Evolutionary conservation across 1,140 invertebrate genomes (phyloP).

Genomic region (Drosophila murphyi): DNA sequence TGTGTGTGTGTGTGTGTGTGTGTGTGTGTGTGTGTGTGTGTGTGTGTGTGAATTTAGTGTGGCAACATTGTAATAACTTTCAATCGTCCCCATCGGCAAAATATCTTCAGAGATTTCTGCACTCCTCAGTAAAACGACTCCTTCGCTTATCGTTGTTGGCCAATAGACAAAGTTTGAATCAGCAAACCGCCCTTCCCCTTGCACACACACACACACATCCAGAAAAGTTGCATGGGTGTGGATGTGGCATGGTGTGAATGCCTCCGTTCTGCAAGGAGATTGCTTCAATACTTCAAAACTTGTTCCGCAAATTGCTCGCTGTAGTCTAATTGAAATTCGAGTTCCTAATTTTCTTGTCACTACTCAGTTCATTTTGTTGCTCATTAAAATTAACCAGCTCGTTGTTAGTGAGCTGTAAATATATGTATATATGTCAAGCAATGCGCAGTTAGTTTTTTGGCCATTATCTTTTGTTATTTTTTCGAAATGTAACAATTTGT

Average conservation of each 20-base stretch:
- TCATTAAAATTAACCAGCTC: no score
- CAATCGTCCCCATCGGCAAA: conserved; percentile 2
- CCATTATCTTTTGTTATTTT: no score
- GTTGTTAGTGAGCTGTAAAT: no score
- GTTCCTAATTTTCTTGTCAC: not conserved
- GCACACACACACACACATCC: no score
- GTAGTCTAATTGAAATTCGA: conserved; percentile 1
- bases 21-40: conserved; percentile 2
- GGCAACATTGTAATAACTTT: conserved; percentile 31
- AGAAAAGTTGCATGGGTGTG: not conserved
- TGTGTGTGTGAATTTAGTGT: conserved; percentile 1
- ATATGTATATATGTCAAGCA: no score
- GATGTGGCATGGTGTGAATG: not conserved
- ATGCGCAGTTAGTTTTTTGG: no score
- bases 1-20: conserved; percentile 10
- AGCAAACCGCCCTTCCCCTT: not conserved
- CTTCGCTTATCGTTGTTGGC: conserved; percentile 19
- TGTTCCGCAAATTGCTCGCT: conserved; percentile 7
- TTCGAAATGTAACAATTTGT: no score
- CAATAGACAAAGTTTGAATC: conserved; percentile 22
- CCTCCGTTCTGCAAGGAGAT: conserved; percentile 1
- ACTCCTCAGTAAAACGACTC: not conserved
- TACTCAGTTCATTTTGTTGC: not conserved
- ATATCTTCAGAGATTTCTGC: conserved; percentile 23
- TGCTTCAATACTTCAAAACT: conserved; percentile 15